Evolutionary conservation across 2,113 vertebrate species (phyloP), one percentile per base, ranked within the genome.

Genomic region (Cricetomys ansorgei): DNA sequence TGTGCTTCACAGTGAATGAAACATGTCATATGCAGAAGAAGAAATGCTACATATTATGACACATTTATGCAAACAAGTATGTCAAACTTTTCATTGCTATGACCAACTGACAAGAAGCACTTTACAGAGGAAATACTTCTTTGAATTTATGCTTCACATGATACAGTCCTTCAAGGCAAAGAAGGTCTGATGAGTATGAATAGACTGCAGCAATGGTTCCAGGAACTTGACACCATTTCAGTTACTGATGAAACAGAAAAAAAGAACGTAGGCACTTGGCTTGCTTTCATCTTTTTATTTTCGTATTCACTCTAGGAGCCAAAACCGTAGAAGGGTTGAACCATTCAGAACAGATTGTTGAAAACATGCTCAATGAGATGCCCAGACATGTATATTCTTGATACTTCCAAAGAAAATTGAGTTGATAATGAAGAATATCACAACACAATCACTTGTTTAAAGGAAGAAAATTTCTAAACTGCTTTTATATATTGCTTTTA

Each of bases 61-160:
- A 27, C 53, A 40, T 19, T 57, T 62, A 83, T 16, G 13, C 29
- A 43, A 83, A 62, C n/a, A 17, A 29, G 13, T 43, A 62, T 16
- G 1, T 62, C 55, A 83, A 27, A 7, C 21, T 59, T 57, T 55
- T n/a, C 77, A 55, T 40, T 40, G 23, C 12, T 27, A 13, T 40
- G 12, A 59, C 19, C 19, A 40, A 21, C 31, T 55, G n/a, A 57
- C 7, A 83, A n/a, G 55, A 59, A 31, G n/a, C 0, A 43, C 12
- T 31, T 43, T 40, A 62, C 23, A 29, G 73, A 75, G 43, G 17
- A n/a, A 70, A 21, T 70, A 0, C n/a, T n/a, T 69, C 16, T 37
- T 19, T 34, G 7, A 0, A 15, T 1, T 21, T 70, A 34, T 7
- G 5, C 15, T 57, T 12, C 31, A n/a, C 7, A 10, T 37, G 19